Percentiles rank a stretch among this genome's conserved stretches.
Conservation (phyloP, 92 coral and sea anemone species). For the Bergia sp. region DNA sequence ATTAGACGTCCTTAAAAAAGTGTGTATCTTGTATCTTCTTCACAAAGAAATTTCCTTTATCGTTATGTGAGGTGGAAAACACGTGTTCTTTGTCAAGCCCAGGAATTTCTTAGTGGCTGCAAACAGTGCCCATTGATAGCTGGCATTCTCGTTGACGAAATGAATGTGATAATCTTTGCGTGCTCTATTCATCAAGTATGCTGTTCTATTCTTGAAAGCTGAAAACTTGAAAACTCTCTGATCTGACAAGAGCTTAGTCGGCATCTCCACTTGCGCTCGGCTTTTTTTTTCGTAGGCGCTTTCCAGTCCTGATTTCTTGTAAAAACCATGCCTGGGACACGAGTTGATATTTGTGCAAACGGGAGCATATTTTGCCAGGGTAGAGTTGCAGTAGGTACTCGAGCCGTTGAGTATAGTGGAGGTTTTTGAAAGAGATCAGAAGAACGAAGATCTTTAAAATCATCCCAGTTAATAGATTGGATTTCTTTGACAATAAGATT, state of each 20-base stretch:
- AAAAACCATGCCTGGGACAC: too few relatives aligned
- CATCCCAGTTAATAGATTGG: background rate
- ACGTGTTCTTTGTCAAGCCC: conserved; percentile 18
- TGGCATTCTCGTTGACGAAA: background rate
- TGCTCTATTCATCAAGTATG: background rate
- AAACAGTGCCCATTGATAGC: conserved; percentile 35
- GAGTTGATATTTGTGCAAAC: background rate
- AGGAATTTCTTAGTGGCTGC: conserved; percentile 43
- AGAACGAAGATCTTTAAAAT: conserved; percentile 30
- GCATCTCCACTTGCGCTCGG: background rate
- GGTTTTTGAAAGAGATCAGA: conserved; percentile 18
- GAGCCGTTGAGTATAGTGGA: background rate
- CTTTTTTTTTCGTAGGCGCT: background rate
- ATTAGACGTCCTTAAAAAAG: too few relatives aligned
- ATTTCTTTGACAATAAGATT: background rate
- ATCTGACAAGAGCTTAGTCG: conserved; percentile 2
- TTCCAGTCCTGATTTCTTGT: too few relatives aligned
- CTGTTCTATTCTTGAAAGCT: background rate
- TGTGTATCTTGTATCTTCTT: too few relatives aligned
- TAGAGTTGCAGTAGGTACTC: background rate
- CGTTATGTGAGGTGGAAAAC: conserved; percentile 39
- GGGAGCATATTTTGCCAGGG: conserved; percentile 32
- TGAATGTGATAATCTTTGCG: too few relatives aligned
- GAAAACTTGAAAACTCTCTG: conserved; percentile 7
- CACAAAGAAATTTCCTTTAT: background rate